Evolutionary conservation across 37 sponge, comb jelly and placozoan genomes (phyloP).

Genomic region (Tethya wilhelma): DNA sequence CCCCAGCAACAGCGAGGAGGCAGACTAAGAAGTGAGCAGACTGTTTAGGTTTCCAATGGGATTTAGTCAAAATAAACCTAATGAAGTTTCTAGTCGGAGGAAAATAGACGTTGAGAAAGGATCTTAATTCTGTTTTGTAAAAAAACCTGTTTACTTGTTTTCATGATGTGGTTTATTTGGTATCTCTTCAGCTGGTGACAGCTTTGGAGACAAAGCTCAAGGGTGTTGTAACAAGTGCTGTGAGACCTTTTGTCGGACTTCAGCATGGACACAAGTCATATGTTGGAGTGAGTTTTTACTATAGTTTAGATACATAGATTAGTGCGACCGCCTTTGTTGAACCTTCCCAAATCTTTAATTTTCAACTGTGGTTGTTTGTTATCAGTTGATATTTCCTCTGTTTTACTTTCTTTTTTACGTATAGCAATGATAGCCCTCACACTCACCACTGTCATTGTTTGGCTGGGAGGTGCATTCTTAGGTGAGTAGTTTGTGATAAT

Average conservation of each 20-base stretch:
- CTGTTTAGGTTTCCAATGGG: no score
- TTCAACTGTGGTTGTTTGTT: background rate
- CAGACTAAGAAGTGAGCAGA: no score
- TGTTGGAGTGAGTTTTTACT: constrained; percentile 20
- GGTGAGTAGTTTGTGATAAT: constrained; percentile 7
- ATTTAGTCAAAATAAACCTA: no score
- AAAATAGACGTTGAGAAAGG: no score
- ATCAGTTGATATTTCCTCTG: background rate
- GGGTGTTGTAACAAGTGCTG: constrained; percentile 30
- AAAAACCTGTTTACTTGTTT: no score
- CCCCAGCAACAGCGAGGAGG: background rate
- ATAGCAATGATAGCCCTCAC: constrained; percentile 17
- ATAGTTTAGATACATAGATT: background rate
- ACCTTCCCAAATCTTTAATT: background rate
- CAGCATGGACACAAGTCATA: constrained; percentile 18
- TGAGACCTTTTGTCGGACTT: background rate
- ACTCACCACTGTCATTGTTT: background rate
- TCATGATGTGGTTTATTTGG: no score
- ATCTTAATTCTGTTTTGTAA: no score
- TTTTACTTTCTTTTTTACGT: no score
- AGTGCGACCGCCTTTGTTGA: background rate
- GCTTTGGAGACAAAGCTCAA: constrained; percentile 5
- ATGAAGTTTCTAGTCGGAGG: no score
- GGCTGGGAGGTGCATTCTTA: constrained; percentile 37
- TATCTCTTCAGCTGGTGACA: constrained; percentile 1